Percentiles rank a stretch among this genome's conserved stretches.
These are phyloP conservation scores for Theocolax elegans DNA, from an alignment of 1,140 invertebrate genomes.

Conservation along the genomic window DNA sequence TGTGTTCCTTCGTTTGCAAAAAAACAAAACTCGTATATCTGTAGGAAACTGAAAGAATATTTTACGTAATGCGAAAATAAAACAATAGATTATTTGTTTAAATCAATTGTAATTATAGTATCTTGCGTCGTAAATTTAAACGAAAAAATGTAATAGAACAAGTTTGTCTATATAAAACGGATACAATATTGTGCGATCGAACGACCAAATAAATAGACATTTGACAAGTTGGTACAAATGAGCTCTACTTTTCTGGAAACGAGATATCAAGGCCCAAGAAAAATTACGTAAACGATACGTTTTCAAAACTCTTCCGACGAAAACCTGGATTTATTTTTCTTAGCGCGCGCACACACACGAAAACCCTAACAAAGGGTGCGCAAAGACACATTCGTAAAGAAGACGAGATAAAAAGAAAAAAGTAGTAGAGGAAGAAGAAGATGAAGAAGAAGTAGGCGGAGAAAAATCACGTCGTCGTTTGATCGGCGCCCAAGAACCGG, in stretches of 20 bases:
- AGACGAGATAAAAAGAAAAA: not conserved
- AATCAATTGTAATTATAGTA: no score
- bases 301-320: not conserved
- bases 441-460: not conserved
- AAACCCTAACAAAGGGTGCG: slow-evolving; percentile 3
- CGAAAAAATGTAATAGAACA: no score
- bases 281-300: not conserved
- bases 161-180: no score
- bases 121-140: no score
- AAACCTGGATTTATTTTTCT: not conserved
- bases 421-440: not conserved
- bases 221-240: not conserved
- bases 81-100: no score
- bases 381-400: not conserved
- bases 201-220: no score
- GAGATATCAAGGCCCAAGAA: not conserved
- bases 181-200: no score
- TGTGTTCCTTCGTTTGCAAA: no score
- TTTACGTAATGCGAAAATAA: no score
- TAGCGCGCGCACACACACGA: not conserved
- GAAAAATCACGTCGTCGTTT: not conserved
- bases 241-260: not conserved
- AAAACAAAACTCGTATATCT: no score
- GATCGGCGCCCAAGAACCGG: slow-evolving; percentile 6
- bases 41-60: no score